Evolutionary conservation across 2,888 invertebrate genomes (phyloP).

Genomic region (Lamellibrachia satsuma): DNA sequence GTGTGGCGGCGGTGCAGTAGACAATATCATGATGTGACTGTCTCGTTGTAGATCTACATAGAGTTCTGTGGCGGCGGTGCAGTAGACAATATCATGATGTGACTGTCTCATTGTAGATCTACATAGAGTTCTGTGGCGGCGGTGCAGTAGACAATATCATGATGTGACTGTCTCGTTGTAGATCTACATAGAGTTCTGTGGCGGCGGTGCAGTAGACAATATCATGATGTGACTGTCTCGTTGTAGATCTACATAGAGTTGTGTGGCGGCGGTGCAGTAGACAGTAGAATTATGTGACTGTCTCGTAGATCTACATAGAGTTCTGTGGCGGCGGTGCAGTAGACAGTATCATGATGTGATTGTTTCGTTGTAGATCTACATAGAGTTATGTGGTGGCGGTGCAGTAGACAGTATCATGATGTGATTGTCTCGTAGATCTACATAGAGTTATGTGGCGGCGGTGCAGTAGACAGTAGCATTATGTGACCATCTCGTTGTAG

Average conservation of each 20-base stretch:
- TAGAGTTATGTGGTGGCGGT: constrained; percentile 99
- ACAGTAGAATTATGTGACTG: constrained; percentile 89
- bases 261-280: constrained; percentile 98
- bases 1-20: constrained; percentile 98
- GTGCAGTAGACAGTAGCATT: no score
- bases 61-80: constrained; percentile 99
- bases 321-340: constrained; percentile 99
- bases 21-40: constrained; percentile 98
- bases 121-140: constrained; percentile 98
- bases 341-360: constrained; percentile 92
- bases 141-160: constrained; percentile 99
- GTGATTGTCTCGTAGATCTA: background rate
- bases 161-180: constrained; percentile 74
- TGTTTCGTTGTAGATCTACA: constrained; percentile 80
- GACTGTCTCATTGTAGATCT: constrained; percentile 78
- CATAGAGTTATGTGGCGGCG: no score
- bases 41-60: constrained; percentile 87
- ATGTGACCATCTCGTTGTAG: constrained; percentile 68
- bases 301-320: constrained; percentile 90
- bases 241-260: constrained; percentile 95
- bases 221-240: constrained; percentile 80
- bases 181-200: constrained; percentile 99
- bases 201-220: constrained; percentile 97
- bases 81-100: constrained; percentile 96
- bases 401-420: constrained; percentile 99